Base-by-base conservation (phyloP, 2,888 invertebrate genomes). In the Diloba caeruleocephala region DNA sequence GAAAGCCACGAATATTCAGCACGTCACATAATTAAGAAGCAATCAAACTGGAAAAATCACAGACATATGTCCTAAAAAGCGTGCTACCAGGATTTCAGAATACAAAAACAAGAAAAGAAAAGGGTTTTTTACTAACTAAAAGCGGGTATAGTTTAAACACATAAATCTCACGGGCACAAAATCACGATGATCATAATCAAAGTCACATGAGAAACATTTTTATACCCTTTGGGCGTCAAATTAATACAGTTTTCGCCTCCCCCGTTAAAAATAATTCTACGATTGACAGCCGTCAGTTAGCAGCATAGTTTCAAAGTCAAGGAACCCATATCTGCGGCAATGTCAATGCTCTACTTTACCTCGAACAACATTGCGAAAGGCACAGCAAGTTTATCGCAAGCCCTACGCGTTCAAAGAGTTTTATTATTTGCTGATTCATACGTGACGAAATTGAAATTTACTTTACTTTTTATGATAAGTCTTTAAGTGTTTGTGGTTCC, bases 311-410 rank as follows among this genome's bases (percentile, higher is more conserved):
- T 52, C 67, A 63, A 63, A 75, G 85, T 82, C 79, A 85, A 84
- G 67, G 81, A 79, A 80, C 85, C 63, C 74, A 71, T 83, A 84
- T 83, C 79, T 74, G 25, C 32, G 34, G 52, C 48, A 50, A 72
- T 78, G 86, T 81, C 83, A 79, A 77, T 63, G 85, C 56, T 70
- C 85, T 52, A 72, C 56, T 75, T 74, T 76, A 69, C 70, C 60
- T 64, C 63, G 71, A 73, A 73, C 72, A 72, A 73, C 73, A 72
- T 80, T 82, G 74, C 78, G 58, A 84, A 82, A 84, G 78, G 75
- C 71, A 65, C 58, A 43, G n/a, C 64, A 14, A 43, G 57, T 72
- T 81, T 79, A 75, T 79, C 78, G 73, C 61, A 29, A 59, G 62
- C 59, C 75, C 52, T 64, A 60, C 65, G 48, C 52, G 48, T 52